Conservation (phyloP, 2,797 vertebrate species). For the Notolabrus celidotus region DNA sequence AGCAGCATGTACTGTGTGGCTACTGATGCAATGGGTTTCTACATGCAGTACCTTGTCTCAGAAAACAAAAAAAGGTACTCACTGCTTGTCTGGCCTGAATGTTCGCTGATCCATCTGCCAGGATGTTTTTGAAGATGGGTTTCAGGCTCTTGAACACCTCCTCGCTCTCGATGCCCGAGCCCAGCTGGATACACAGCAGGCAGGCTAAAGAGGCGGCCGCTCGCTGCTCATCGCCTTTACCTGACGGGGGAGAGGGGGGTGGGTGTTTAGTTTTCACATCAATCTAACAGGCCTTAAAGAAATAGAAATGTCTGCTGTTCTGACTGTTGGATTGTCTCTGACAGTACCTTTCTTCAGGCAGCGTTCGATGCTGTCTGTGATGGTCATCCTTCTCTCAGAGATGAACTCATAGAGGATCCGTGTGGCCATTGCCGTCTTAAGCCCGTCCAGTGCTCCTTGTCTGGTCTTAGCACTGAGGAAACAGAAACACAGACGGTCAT, state of each 20-base stretch:
- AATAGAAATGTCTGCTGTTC: too few species aligned
- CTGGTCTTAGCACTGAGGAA: constrained; percentile 92
- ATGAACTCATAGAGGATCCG: constrained; percentile 96
- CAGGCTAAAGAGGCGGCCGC: constrained; percentile 93
- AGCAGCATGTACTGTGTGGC: not conserved
- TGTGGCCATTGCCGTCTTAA: constrained; percentile 93
- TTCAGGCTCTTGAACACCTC: constrained; percentile 95
- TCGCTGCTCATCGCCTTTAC: constrained; percentile 95
- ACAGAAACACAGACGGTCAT: not conserved
- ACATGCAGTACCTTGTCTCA: accelerated
- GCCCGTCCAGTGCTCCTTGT: constrained; percentile 93
- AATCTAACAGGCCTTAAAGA: too few species aligned
- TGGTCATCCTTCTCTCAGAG: constrained; percentile 95
- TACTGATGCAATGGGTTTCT: not conserved
- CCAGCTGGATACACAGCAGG: constrained; percentile 95
- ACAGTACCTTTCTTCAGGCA: constrained; percentile 96
- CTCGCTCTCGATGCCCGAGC: constrained; percentile 97
- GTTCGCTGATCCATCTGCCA: constrained; percentile 91
- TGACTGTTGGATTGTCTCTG: not conserved
- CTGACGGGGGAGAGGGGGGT: constrained; percentile 67
- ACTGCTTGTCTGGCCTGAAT: constrained; percentile 94
- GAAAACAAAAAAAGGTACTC: constrained; percentile 66
- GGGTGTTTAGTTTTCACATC: not conserved
- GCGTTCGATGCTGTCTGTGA: constrained; percentile 97
- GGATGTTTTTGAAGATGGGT: constrained; percentile 93